These are phyloP conservation scores for Benthosema pterotum DNA, from an alignment of 2,797 vertebrate genomes.

Conservation along the genomic window DNA sequence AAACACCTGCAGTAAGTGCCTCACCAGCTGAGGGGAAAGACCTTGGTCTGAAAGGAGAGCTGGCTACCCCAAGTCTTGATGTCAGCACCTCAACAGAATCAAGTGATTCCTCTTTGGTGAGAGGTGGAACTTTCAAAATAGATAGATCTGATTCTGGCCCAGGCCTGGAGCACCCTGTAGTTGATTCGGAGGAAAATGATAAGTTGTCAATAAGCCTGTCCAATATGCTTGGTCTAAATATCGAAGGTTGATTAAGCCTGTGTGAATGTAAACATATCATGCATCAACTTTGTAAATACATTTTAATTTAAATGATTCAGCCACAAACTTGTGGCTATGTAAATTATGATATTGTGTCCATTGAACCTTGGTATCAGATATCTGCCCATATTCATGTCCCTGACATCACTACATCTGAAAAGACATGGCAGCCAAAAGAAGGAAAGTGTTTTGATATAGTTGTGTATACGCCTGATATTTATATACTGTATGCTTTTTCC, in stretches of 20 bases:
- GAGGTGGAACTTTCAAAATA: conserved; percentile 73
- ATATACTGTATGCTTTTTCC: conserved; percentile 42
- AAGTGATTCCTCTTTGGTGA: conserved; percentile 43
- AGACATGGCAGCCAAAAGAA: conserved; percentile 12
- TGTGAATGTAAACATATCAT: conserved; percentile 3
- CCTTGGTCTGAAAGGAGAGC: conserved; percentile 29
- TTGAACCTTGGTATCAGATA: conserved; percentile 7
- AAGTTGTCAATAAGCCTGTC: conserved; percentile 71
- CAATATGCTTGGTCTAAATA: conserved; percentile 76
- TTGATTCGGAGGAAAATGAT: conserved; percentile 51
- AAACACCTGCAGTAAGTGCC: conserved; percentile 25
- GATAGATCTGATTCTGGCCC: conserved; percentile 52
- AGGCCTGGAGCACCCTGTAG: conserved; percentile 33
- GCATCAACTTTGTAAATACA: conserved; percentile 44
- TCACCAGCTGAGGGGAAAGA: conserved; percentile 46
- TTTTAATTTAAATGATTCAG: conserved; percentile 20
- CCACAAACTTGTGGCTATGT: conserved; percentile 25
- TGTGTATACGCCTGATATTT: conserved; percentile 70
- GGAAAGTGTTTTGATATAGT: conserved; percentile 33
- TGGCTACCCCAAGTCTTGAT: conserved; percentile 23
- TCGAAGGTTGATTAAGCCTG: conserved; percentile 35
- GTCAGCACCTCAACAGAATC: conserved; percentile 20
- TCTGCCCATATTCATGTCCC: conserved; percentile 5
- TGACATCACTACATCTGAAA: conserved; percentile 14
- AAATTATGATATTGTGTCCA: conserved; percentile 6